These are phyloP conservation scores for Sparidentex hasta DNA, from an alignment of 2,797 vertebrate species.

Conservation along the genomic window DNA sequence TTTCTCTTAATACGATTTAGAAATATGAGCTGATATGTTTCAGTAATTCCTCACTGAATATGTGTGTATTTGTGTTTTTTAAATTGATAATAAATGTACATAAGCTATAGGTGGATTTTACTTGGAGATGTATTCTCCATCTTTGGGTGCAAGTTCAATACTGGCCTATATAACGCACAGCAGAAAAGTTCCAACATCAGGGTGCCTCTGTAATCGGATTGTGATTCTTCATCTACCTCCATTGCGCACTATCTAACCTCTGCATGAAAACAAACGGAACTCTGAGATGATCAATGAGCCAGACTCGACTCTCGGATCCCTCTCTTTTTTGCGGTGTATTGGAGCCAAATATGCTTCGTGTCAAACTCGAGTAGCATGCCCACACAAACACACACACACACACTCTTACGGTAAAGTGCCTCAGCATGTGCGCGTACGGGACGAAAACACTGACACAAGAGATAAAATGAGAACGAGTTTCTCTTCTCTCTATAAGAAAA, in stretches of 20 bases:
- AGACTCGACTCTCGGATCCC: slow-evolving; percentile 23
- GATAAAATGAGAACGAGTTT: slow-evolving; percentile 37
- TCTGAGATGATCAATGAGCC: slow-evolving; percentile 72
- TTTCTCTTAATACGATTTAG: slow-evolving; percentile 14
- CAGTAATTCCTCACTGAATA: not conserved
- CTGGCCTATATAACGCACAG: slow-evolving; percentile 40
- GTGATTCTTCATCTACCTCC: slow-evolving; percentile 58
- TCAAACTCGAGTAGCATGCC: slow-evolving; percentile 32
- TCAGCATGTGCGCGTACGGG: not conserved
- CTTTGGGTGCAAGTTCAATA: slow-evolving; percentile 47
- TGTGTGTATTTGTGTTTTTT: slow-evolving; percentile 2
- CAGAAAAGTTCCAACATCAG: slow-evolving; percentile 45
- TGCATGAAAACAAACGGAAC: slow-evolving; percentile 70
- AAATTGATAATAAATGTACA: not conserved
- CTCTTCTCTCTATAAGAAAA: slow-evolving; percentile 40
- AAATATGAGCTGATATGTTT: too few species aligned
- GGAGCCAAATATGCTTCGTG: slow-evolving; percentile 27
- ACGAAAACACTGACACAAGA: slow-evolving; percentile 41
- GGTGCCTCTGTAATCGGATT: slow-evolving; percentile 64
- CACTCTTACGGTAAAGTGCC: not conserved
- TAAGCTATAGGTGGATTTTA: slow-evolving; percentile 2
- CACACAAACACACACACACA: not conserved
- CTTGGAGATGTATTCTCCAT: slow-evolving; percentile 14
- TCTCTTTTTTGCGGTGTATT: not conserved
- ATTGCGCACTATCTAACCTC: slow-evolving; percentile 57